Base-by-base conservation (phyloP, 2,888 invertebrate genomes). In the Silvanus unidentatus region DNA sequence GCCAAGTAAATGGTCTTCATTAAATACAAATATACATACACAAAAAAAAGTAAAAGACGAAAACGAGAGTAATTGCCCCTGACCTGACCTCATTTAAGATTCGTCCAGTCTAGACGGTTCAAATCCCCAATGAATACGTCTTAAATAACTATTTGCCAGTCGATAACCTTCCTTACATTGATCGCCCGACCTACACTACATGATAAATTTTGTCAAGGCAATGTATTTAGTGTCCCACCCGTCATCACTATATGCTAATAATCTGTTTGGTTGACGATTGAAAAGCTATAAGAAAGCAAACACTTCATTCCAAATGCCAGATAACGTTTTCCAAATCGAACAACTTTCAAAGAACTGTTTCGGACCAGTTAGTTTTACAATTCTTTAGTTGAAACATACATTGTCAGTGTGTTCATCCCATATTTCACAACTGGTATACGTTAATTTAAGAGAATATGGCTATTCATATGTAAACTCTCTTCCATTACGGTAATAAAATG, bases 41-140 rank as follows among this genome's bases (percentile, higher is more conserved):
- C 22, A 22, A 5, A 22, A 22, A 22, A 22, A 22, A 22, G 11
- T 48, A 46, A 48, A 53, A 50, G 22, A 47, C 50, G 28, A 45
- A 32, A 43, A 45, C 44, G 43, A 49, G 43, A 44, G 42, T 42
- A 42, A 50, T 47, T 40, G 50, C 36, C 56, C 53, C 46, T 50
- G 52, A 53, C 53, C 55, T 45, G 50, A 45, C 49, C 51, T 48
- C 40, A 48, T 45, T 47, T 42, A 47, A 36, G 45, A 48, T 50
- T 43, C 44, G 47, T 45, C 49, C 48, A 49, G 48, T 53, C 54
- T 54, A 54, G 51, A 50, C 50, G 44, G 43, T 49, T 41, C 42
- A 39, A 16, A 40, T 42, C 39, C 44, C 45, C 34, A 16, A 39
- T 34, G 42, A 42, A 39, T 43, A 38, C 27, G 34, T 43, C 43